Conservation (phyloP, 64 coral and sea anemone species). For the Montipora sp. region DNA sequence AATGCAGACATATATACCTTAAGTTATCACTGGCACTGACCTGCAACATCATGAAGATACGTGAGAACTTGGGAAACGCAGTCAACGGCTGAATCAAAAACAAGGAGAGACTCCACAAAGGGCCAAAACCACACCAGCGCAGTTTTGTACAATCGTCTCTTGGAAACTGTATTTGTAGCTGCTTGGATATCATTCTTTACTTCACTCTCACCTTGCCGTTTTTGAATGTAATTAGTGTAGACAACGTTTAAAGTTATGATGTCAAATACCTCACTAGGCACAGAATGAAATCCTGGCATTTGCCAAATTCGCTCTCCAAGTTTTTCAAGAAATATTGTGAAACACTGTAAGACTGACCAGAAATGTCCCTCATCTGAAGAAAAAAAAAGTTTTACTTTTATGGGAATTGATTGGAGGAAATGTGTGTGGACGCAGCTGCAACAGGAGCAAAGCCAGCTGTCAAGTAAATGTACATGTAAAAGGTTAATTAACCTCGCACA, state of each 20-base stretch:
- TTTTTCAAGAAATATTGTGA: conserved; percentile 41
- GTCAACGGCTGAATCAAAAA: conserved; percentile 23
- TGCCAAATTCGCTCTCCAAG: conserved; percentile 53
- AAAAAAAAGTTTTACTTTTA: not conserved
- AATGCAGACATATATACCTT: not conserved
- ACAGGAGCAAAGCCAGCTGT: not conserved
- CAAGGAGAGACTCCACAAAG: conserved; percentile 63
- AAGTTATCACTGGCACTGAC: not conserved
- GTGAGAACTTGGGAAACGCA: conserved; percentile 37
- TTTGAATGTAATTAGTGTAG: not conserved
- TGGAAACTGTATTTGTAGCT: not conserved
- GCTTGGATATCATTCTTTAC: not conserved
- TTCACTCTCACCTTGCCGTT: conserved; percentile 7
- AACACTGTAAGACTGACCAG: conserved; percentile 52
- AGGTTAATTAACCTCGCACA: no score
- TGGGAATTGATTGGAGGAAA: no score
- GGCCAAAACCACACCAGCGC: conserved; percentile 63
- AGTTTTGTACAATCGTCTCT: not conserved
- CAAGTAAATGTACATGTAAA: no score
- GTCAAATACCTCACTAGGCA: not conserved
- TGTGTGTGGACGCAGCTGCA: not conserved
- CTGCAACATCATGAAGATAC: conserved; percentile 52
- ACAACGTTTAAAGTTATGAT: conserved; percentile 23
- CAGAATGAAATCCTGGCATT: not conserved
- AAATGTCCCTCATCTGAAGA: conserved; percentile 8